Conservation (phyloP, 2,113 vertebrate species). For the Melanostigma gelatinosum region DNA sequence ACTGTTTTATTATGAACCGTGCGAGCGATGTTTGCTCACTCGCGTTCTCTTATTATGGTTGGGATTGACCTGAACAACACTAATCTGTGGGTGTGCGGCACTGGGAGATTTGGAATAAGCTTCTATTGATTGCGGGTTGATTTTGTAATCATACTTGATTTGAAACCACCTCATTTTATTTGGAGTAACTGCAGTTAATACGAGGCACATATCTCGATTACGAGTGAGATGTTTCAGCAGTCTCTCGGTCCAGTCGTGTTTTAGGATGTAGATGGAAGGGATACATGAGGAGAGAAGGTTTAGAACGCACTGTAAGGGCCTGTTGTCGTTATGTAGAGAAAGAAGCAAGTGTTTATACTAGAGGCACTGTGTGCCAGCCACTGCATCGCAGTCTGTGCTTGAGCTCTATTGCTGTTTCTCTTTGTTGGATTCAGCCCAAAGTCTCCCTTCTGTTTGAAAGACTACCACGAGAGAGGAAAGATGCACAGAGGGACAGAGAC, state of each 20-base stretch:
- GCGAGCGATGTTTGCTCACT: constrained; percentile 35
- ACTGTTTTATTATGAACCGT: constrained; percentile 39
- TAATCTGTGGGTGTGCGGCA: constrained; percentile 56
- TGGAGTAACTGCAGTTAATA: constrained; percentile 11
- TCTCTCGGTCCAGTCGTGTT: constrained; percentile 6
- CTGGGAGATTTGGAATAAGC: constrained; percentile 41
- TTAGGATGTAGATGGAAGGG: constrained; percentile 10
- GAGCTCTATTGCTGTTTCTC: constrained; percentile 39
- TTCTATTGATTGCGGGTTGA: constrained; percentile 25
- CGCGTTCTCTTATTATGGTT: constrained; percentile 29
- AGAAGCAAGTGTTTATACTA: constrained; percentile 50
- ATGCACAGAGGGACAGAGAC: constrained; percentile 7
- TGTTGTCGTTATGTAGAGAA: constrained; percentile 58
- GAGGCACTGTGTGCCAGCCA: constrained; percentile 69
- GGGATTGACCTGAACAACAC: constrained; percentile 41
- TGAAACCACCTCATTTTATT: constrained; percentile 8
- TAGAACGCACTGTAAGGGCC: constrained; percentile 35
- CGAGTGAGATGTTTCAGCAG: background rate
- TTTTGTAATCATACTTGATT: constrained; percentile 13
- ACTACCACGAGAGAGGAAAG: constrained; percentile 11
- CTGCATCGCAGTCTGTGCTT: constrained; percentile 43
- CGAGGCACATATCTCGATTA: background rate
- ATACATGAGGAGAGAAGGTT: background rate
- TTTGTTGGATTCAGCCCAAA: constrained; percentile 51
- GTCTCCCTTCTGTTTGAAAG: constrained; percentile 43